Percentiles rank a stretch among this genome's conserved stretches.
Conservation (phyloP, 2,888 invertebrate species). For the Lutraria lutraria region DNA sequence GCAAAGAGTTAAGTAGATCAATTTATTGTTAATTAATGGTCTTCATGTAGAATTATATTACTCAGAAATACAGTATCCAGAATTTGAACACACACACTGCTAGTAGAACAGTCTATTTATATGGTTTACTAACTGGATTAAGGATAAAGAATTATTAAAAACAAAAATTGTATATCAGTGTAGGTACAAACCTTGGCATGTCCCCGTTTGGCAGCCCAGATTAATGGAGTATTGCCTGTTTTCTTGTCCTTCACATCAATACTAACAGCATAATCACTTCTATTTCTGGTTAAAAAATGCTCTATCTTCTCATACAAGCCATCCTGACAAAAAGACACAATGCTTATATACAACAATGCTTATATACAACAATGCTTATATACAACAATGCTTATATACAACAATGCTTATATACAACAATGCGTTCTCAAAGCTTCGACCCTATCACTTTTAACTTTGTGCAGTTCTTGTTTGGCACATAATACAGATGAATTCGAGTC, state of each 20-base stretch:
- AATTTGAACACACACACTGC: not conserved
- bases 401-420: not conserved
- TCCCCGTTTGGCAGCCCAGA: conserved; percentile 86
- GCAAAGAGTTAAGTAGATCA: too few relatives aligned
- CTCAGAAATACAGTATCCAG: not conserved
- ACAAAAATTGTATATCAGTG: not conserved
- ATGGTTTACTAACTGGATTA: not conserved
- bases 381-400: not conserved
- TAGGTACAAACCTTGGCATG: conserved; percentile 80
- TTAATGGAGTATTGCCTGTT: conserved; percentile 86
- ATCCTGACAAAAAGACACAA: conserved; percentile 76
- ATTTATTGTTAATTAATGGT: too few relatives aligned
- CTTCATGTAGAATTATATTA: too few relatives aligned
- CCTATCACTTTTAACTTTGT: too few relatives aligned
- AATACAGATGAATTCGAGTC: too few relatives aligned
- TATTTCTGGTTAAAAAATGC: conserved; percentile 78
- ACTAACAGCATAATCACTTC: conserved; percentile 80
- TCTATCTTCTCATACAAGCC: conserved; percentile 83
- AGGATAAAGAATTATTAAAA: not conserved
- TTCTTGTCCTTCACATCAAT: conserved; percentile 84
- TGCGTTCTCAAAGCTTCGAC: too few relatives aligned
- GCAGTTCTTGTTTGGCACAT: too few relatives aligned
- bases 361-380: not conserved
- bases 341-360: not conserved
- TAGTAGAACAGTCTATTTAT: not conserved